A percentile compares a stretch with the other conserved stretches of the same genome.
These are phyloP conservation scores for Proisotoma minuta DNA, from an alignment of 2,888 invertebrate genomes.

Conservation along the genomic window DNA sequence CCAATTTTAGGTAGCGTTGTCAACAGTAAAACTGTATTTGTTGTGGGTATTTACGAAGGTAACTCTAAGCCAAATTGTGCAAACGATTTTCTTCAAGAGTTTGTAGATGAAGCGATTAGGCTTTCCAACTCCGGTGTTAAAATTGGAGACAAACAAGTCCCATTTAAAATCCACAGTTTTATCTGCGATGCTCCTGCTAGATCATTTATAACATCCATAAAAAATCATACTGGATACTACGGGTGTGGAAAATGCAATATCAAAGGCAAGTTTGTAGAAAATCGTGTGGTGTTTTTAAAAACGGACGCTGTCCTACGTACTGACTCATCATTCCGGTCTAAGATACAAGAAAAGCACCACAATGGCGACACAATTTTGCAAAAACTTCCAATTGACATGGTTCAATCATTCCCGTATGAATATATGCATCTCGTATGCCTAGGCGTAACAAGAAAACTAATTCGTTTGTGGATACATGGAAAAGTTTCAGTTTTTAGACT, in stretches of 20 bases:
- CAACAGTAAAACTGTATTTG: background rate
- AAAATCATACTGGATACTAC: slow-evolving; percentile 22
- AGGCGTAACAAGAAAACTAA: slow-evolving; percentile 11
- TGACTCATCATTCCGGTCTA: slow-evolving; percentile 6
- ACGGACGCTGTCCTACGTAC: slow-evolving; percentile 8
- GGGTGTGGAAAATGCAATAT: slow-evolving; percentile 19
- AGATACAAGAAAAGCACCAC: slow-evolving; percentile 11
- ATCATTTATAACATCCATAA: slow-evolving; percentile 12
- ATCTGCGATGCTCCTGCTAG: slow-evolving; percentile 27
- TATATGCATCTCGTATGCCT: slow-evolving; percentile 20
- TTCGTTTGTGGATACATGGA: slow-evolving; percentile 12
- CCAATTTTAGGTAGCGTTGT: background rate
- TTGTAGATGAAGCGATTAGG: background rate
- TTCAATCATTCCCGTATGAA: slow-evolving; percentile 5
- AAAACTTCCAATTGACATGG: slow-evolving; percentile 6
- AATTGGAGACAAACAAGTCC: background rate
- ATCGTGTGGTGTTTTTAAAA: slow-evolving; percentile 11
- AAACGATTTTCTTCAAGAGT: background rate
- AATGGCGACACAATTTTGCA: background rate
- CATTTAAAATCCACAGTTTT: background rate
- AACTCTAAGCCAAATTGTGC: background rate
- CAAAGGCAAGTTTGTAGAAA: slow-evolving; percentile 19
- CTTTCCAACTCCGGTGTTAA: background rate
- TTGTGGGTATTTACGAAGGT: background rate
- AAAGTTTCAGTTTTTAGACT: background rate